Evolutionary conservation across 2,888 invertebrate genomes (phyloP).

Genomic region (Drosophila tanythrix): DNA sequence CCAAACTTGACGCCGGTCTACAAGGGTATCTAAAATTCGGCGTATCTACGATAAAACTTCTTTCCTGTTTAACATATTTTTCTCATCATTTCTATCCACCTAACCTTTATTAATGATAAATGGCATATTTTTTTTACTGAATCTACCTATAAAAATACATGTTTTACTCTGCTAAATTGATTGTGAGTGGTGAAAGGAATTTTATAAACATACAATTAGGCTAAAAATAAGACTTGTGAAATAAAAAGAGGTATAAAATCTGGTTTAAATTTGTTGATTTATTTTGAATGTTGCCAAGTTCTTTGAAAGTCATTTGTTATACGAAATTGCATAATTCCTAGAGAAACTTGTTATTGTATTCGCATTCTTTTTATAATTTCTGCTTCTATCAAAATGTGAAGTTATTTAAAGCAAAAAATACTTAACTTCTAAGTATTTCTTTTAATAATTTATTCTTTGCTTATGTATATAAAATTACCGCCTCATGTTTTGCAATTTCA

Average conservation of each 20-base stretch:
- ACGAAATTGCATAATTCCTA: neutral
- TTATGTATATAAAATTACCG: neutral
- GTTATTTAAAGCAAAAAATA: neutral
- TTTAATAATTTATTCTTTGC: neutral
- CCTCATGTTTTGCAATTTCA: neutral
- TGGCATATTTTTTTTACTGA: neutral
- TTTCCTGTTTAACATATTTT: neutral
- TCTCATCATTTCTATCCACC: neutral
- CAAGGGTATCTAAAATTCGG: neutral
- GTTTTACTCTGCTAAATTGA: neutral
- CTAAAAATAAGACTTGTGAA: neutral
- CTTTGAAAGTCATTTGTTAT: neutral
- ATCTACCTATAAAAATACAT: neutral
- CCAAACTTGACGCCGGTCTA: neutral
- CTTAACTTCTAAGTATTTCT: neutral
- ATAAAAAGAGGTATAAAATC: neutral
- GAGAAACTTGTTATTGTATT: neutral
- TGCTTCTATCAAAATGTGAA: neutral
- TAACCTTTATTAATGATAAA: slow-evolving; percentile 1
- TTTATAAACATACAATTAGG: neutral
- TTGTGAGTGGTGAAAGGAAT: neutral
- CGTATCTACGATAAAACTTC: accelerated
- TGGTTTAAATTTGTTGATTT: neutral
- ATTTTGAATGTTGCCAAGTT: neutral
- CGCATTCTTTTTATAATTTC: neutral